These are phyloP conservation scores for Leptosomus discolor DNA, from an alignment of 2,113 vertebrate species.

Conservation along the genomic window DNA sequence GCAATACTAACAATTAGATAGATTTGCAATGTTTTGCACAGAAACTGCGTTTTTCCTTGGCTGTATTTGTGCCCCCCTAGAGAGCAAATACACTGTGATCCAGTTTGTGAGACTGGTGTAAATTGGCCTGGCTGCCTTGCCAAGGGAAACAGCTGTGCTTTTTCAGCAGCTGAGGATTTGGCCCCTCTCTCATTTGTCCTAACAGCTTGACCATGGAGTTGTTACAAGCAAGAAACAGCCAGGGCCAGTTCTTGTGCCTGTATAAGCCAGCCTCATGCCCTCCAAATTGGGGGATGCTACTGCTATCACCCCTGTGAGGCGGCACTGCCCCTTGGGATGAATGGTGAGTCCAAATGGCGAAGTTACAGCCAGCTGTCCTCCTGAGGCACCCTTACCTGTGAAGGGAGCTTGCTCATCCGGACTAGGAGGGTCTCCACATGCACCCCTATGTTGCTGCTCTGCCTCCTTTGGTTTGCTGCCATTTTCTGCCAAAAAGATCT, in stretches of 20 bases:
- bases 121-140: neutral
- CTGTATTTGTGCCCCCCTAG: neutral
- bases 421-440: neutral
- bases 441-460: neutral
- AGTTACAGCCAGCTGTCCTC: neutral
- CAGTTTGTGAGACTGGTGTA: neutral
- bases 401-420: neutral
- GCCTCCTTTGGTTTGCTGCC: neutral
- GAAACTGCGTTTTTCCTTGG: neutral
- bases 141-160: neutral
- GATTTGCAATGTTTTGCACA: neutral
- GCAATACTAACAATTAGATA: neutral
- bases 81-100: neutral
- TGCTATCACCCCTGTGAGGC: rapidly evolving
- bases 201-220: neutral
- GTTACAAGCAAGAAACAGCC: neutral
- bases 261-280: rapidly evolving
- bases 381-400: rapidly evolving
- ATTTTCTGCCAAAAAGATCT: neutral
- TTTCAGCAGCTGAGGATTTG: neutral
- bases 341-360: neutral
- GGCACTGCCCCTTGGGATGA: neutral
- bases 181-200: neutral
- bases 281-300: neutral
- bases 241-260: rapidly evolving